Conservation (phyloP, 1,140 invertebrate genomes). For the Himalopsyche phryganea region DNA sequence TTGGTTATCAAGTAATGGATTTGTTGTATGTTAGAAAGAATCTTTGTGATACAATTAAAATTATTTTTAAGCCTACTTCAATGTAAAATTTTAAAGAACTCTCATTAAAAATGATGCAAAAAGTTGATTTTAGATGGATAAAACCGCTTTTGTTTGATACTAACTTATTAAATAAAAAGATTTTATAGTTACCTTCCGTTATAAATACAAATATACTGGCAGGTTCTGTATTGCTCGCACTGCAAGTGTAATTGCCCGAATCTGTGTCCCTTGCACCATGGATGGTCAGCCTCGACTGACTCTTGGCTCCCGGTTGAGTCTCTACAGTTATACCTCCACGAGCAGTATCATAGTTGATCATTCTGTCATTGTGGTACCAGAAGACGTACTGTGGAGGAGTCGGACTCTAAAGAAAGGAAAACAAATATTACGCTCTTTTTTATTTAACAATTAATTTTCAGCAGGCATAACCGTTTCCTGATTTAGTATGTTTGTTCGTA, state of each 20-base stretch:
- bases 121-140: no score
- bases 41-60: no score
- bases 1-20: no score
- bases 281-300: constrained; percentile 79
- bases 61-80: no score
- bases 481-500: no score
- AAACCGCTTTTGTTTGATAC: no score
- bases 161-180: constrained; percentile 1
- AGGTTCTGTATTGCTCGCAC: constrained; percentile 82
- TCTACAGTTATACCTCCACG: constrained; percentile 81
- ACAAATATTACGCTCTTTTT: no score
- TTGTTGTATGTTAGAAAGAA: no score
- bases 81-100: no score
- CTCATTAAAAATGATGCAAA: no score
- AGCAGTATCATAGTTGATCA: constrained; percentile 88
- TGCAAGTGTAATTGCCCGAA: constrained; percentile 88
- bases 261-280: constrained; percentile 78
- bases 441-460: no score
- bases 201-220: constrained; percentile 87
- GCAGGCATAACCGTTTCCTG: no score
- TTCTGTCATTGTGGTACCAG: constrained; percentile 88
- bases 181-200: constrained; percentile 65
- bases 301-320: constrained; percentile 77
- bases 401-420: constrained; percentile 71
- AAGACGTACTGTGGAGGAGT: constrained; percentile 86